These are phyloP conservation scores for Pholis gunnellus DNA, from an alignment of 2,113 vertebrate species.

Conservation along the genomic window DNA sequence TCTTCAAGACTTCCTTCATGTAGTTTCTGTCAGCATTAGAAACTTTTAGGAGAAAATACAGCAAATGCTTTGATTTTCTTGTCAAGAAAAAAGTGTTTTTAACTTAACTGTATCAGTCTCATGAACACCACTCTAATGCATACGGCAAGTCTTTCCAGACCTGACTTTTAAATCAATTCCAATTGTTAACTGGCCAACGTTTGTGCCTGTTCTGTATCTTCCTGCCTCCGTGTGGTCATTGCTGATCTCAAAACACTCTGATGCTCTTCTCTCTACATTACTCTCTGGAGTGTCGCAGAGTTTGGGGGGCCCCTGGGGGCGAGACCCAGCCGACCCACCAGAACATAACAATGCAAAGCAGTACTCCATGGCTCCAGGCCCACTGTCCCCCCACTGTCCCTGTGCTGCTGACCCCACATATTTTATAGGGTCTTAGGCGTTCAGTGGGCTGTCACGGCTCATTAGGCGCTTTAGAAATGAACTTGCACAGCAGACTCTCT, in stretches of 20 bases:
- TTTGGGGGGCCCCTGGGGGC: slow-evolving; percentile 24
- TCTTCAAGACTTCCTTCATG: neutral
- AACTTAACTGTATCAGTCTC: neutral
- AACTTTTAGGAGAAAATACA: neutral
- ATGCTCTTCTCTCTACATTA: slow-evolving; percentile 33
- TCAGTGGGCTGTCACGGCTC: slow-evolving; percentile 73
- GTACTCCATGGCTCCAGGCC: slow-evolving; percentile 59
- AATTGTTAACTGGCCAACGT: slow-evolving; percentile 18
- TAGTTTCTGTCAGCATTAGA: neutral
- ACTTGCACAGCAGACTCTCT: slow-evolving; percentile 66
- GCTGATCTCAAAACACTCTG: slow-evolving; percentile 34
- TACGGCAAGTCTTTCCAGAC: neutral
- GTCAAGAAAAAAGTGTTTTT: neutral
- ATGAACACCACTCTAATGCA: neutral
- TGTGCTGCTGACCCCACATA: slow-evolving; percentile 73
- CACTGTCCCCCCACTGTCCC: slow-evolving; percentile 57
- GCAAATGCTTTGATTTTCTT: neutral
- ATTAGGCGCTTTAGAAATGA: slow-evolving; percentile 74
- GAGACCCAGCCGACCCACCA: slow-evolving; percentile 53
- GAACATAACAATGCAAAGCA: slow-evolving; percentile 61
- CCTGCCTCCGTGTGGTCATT: slow-evolving; percentile 30
- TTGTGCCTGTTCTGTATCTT: slow-evolving; percentile 42
- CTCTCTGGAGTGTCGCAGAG: slow-evolving; percentile 49
- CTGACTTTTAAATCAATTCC: slow-evolving; percentile 33
- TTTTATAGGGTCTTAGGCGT: slow-evolving; percentile 70